phyloP scores from a whole-genome alignment of 2,888 invertebrate genomes.

The Branchinecta sandiegonensis region DNA sequence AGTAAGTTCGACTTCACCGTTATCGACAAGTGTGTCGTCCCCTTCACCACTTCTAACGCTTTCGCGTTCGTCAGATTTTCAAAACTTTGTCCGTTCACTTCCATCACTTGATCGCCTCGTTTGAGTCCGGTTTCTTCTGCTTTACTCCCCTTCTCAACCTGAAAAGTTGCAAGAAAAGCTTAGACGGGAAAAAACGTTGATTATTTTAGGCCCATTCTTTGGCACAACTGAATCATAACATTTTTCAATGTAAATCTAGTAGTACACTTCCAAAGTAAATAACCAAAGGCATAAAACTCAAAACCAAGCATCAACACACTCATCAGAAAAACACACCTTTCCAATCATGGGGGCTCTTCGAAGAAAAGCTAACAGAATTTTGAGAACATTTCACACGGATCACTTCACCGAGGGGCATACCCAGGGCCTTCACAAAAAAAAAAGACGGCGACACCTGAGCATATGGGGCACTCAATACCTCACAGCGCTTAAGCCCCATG shows the following conservation, averaged over 20 bases:
- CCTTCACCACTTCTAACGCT: conserved; percentile 80
- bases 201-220: conserved; percentile 13
- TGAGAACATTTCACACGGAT: no score
- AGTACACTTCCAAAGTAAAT: no score
- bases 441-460: no score
- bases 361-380: no score
- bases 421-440: no score
- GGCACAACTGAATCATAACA: not conserved
- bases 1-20: conserved; percentile 92
- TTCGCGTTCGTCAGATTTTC: conserved; percentile 79
- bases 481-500: no score
- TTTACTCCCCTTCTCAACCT: conserved; percentile 77
- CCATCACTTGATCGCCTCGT: conserved; percentile 91
- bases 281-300: no score
- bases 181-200: not conserved
- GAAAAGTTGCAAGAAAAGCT: conserved; percentile 16
- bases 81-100: conserved; percentile 94
- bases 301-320: no score
- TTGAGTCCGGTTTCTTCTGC: conserved; percentile 92
- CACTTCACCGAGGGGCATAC: no score
- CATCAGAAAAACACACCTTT: no score
- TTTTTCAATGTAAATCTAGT: not conserved
- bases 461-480: no score
- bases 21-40: conserved; percentile 88
- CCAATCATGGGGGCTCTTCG: no score